A percentile compares a stretch with the other conserved stretches of the same genome.
Conservation (phyloP, 1,140 invertebrate species). For the Schlechtendalia chinensis region DNA sequence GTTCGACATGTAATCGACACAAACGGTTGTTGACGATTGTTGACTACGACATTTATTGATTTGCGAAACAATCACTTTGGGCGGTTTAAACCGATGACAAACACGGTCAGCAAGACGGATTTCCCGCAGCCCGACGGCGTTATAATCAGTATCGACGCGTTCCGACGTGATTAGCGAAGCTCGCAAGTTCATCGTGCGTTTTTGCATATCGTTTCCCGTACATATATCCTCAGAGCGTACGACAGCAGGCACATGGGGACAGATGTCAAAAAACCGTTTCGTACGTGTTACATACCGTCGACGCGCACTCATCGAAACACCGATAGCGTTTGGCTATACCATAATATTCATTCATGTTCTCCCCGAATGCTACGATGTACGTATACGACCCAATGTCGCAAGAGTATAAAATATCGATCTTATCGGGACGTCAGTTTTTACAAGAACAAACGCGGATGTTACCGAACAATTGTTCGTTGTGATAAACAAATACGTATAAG, state of each 20-base stretch:
- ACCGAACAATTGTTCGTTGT: too few species aligned
- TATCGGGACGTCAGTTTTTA: too few species aligned
- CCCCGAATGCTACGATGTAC: too few species aligned
- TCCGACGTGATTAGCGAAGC: conserved; percentile 23
- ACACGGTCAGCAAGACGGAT: not conserved
- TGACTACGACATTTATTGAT: not conserved
- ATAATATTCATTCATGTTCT: conserved; percentile 5
- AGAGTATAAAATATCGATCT: too few species aligned
- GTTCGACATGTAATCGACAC: too few species aligned
- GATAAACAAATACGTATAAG: too few species aligned
- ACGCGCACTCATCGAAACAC: conserved; percentile 17
- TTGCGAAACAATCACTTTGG: not conserved
- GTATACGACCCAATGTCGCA: too few species aligned
- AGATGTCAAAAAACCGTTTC: not conserved
- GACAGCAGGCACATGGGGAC: not conserved
- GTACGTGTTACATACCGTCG: not conserved
- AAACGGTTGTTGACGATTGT: too few species aligned
- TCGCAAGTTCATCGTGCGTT: conserved; percentile 22
- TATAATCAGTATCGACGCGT: conserved; percentile 27
- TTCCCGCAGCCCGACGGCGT: not conserved
- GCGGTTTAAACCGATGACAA: not conserved
- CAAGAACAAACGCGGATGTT: too few species aligned
- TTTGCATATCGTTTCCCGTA: conserved; percentile 40
- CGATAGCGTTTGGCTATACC: conserved; percentile 18
- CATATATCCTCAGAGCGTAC: not conserved